Percentiles rank a stretch among this genome's conserved stretches.
Conservation (phyloP, 2,797 vertebrate species). For the Girardinus metallicus region DNA sequence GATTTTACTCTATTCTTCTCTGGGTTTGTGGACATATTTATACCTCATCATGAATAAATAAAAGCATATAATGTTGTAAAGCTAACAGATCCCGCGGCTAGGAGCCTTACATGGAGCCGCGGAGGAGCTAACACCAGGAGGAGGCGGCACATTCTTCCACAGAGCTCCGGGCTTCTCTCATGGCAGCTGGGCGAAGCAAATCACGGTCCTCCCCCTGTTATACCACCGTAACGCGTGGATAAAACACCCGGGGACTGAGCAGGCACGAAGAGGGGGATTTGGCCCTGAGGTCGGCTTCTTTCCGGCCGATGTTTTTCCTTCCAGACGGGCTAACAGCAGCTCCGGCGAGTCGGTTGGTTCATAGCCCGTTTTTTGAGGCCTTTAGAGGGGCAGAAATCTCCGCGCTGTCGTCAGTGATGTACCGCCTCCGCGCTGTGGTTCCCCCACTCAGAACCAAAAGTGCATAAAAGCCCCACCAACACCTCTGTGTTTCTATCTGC, state of each 20-base stretch:
- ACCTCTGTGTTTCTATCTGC: neutral
- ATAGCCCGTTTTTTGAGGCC: neutral
- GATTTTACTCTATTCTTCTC: neutral
- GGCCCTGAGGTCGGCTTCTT: neutral
- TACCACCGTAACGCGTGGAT: neutral
- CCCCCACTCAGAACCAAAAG: neutral
- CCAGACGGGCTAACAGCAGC: slow-evolving; percentile 6
- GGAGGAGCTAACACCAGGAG: slow-evolving; percentile 59
- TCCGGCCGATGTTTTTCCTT: neutral
- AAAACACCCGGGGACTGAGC: neutral
- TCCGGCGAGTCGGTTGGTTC: neutral
- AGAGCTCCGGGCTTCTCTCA: slow-evolving; percentile 51
- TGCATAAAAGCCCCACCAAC: neutral
- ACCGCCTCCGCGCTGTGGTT: neutral
- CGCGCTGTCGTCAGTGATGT: neutral
- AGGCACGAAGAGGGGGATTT: neutral
- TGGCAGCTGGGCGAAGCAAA: slow-evolving; percentile 35
- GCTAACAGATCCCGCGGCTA: slow-evolving; percentile 20
- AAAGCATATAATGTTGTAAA: neutral
- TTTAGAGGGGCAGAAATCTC: neutral
- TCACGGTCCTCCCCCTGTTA: slow-evolving; percentile 18
- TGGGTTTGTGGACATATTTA: neutral
- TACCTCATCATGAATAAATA: neutral
- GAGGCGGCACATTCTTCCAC: slow-evolving; percentile 54
- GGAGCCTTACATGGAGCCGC: slow-evolving; percentile 69